These are phyloP conservation scores for Decapterus maruadsi DNA, from an alignment of 2,797 vertebrate species.

Conservation along the genomic window DNA sequence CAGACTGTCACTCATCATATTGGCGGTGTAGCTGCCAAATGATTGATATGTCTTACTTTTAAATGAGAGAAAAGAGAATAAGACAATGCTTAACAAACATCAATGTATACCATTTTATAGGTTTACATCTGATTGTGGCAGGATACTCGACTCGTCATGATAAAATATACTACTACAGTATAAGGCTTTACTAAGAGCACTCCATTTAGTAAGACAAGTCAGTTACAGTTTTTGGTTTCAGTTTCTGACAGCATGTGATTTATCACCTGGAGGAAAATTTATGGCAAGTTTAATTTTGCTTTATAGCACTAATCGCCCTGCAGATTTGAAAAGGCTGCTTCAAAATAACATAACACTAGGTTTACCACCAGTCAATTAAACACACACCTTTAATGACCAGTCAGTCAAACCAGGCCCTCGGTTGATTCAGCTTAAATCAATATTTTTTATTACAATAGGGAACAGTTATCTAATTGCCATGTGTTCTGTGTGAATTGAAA, in stretches of 20 bases:
- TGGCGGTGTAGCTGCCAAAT: not conserved
- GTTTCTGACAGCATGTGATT: constrained; percentile 26
- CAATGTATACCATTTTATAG: not conserved
- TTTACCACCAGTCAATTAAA: constrained; percentile 63
- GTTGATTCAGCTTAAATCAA: constrained; percentile 59
- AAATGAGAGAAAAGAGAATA: not conserved
- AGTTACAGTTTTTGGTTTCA: not conserved
- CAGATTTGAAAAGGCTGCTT: constrained; percentile 50
- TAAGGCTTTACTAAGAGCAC: not conserved
- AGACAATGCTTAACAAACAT: not conserved
- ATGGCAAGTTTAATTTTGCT: constrained; percentile 42
- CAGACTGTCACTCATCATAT: not conserved
- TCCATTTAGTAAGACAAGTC: not conserved
- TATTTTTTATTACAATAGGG: constrained; percentile 44
- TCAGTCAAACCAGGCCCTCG: constrained; percentile 45
- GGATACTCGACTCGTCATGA: not conserved
- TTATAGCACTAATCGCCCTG: constrained; percentile 46
- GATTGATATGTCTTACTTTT: not conserved
- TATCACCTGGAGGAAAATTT: constrained; percentile 24
- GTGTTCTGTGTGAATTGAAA: constrained; percentile 35
- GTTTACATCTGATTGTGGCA: not conserved
- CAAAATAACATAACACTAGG: constrained; percentile 32
- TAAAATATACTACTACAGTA: not conserved
- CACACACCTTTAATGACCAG: constrained; percentile 54
- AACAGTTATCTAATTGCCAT: constrained; percentile 37